phyloP scores from a whole-genome alignment of 2,797 vertebrate species.

The Lithobates pipiens region DNA sequence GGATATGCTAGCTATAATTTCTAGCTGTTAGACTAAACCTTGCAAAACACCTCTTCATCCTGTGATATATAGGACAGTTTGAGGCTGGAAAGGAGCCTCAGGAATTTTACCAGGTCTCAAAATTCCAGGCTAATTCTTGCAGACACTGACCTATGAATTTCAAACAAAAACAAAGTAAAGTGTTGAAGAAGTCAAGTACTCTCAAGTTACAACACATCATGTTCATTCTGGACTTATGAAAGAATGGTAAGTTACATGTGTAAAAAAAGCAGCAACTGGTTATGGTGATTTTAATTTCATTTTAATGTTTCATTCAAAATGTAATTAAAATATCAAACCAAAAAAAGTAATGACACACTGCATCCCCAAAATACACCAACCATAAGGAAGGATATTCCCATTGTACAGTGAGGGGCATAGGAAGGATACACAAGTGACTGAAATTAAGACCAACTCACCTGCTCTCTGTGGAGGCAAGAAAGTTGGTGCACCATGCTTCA shows the following conservation, averaged over 20 bases:
- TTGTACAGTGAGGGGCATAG: no score
- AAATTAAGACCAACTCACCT: no score
- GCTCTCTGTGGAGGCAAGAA: no score
- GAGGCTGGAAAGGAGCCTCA: background rate
- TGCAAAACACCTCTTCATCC: background rate
- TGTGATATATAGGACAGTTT: background rate
- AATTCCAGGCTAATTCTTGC: conserved; percentile 78
- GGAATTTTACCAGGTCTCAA: conserved; percentile 63
- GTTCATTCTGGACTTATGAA: conserved; percentile 71
- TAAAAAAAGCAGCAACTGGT: no score
- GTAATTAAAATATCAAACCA: no score
- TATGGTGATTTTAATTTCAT: no score
- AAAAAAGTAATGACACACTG: no score
- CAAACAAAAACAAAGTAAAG: conserved; percentile 74
- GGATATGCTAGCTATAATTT: background rate
- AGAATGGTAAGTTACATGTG: conserved; percentile 50
- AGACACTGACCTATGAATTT: conserved; percentile 58
- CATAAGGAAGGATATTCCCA: no score
- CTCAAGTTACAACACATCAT: conserved; percentile 72
- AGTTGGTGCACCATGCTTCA: no score
- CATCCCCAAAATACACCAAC: no score
- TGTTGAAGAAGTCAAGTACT: conserved; percentile 78
- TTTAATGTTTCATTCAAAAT: no score
- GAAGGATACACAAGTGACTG: no score
- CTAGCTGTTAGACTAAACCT: background rate